These are phyloP conservation scores for Netelia virgata DNA, from an alignment of 2,888 invertebrate genomes.

Conservation along the genomic window DNA sequence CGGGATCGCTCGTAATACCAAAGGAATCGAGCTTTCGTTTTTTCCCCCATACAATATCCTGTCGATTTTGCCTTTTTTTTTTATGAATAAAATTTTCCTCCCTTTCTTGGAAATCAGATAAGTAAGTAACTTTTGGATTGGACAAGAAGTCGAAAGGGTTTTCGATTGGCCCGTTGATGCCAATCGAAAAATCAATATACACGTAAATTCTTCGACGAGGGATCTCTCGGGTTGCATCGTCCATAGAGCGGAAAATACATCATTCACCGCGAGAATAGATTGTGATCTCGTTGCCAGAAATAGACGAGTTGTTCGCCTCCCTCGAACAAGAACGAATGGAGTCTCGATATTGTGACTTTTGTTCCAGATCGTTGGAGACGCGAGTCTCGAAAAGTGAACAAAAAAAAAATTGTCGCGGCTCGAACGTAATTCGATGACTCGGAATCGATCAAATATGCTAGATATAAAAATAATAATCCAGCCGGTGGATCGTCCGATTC, in stretches of 20 bases:
- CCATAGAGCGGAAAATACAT: background rate
- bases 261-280: background rate
- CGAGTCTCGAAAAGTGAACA: background rate
- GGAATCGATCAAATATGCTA: background rate
- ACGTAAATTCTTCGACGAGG: background rate
- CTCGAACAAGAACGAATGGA: background rate
- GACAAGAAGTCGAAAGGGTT: no score
- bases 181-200: no score
- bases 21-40: no score
- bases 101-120: no score
- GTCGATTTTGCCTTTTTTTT: no score
- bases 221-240: background rate
- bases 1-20: no score
- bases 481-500: background rate
- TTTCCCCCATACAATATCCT: no score
- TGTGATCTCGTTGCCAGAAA: background rate
- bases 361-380: background rate
- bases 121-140: no score
- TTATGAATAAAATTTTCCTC: no score
- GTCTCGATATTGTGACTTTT: background rate
- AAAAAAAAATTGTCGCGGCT: background rate
- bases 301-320: background rate
- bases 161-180: no score
- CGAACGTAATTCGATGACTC: background rate
- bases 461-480: background rate